A percentile compares a stretch with the other conserved stretches of the same genome.
phyloP scores from a whole-genome alignment of 2,113 vertebrate genomes.

The Calyptommatus sinebrachiatus region DNA sequence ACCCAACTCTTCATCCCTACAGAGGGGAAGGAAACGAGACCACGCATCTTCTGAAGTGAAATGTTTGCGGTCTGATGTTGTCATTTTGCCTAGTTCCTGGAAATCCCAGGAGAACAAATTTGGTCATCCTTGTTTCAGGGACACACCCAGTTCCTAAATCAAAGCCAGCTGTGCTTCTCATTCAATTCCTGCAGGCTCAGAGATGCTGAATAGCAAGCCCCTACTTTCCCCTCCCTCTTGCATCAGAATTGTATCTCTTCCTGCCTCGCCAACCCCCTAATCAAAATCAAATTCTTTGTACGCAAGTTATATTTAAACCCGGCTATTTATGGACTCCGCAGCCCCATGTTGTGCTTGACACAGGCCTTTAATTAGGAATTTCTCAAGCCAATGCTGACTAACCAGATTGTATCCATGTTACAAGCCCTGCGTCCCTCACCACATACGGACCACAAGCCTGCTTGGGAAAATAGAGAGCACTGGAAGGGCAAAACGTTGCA shows the following conservation, averaged over 20 bases:
- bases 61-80: slow-evolving; percentile 17
- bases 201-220: slow-evolving; percentile 18
- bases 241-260: slow-evolving; percentile 51
- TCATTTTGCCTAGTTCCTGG: slow-evolving; percentile 36
- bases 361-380: slow-evolving; percentile 56
- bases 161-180: slow-evolving; percentile 39
- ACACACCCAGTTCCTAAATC: slow-evolving; percentile 33
- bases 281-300: slow-evolving; percentile 55
- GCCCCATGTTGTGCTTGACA: slow-evolving; percentile 44
- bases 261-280: slow-evolving; percentile 53
- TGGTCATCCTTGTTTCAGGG: slow-evolving; percentile 30
- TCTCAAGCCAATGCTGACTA: slow-evolving; percentile 6
- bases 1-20: slow-evolving; percentile 10
- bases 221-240: background rate
- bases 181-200: slow-evolving; percentile 32
- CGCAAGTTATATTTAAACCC: slow-evolving; percentile 61
- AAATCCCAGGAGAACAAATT: slow-evolving; percentile 43
- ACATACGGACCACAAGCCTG: background rate
- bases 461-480: background rate
- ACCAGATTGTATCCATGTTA: slow-evolving; percentile 54
- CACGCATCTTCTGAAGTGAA: background rate
- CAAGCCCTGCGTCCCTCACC: slow-evolving; percentile 11
- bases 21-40: slow-evolving; percentile 16
- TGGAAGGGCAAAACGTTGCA: too few relatives aligned
- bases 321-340: slow-evolving; percentile 56